Base-by-base conservation (phyloP, 2,113 vertebrate genomes). In the Pluvianellus socialis region DNA sequence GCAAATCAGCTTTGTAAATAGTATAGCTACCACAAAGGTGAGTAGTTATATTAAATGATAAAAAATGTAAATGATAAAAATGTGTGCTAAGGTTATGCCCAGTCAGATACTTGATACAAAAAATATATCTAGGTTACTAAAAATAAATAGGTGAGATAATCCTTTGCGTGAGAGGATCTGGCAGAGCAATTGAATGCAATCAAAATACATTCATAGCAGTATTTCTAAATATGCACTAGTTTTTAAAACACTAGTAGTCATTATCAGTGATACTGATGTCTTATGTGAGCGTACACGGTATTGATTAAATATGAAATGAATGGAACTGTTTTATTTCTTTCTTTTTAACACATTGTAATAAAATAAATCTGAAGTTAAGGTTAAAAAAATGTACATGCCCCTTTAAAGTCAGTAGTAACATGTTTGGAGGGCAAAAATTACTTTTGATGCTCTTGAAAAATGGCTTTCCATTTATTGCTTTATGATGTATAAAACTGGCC, bases 1-100 rank as follows among this genome's bases (percentile, higher is more conserved):
- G 90, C 99, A 99, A 96, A 99, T 99, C 98, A 99, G 99, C 98
- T 99, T 99, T 95, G 99, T 99, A 81, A 99, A 99, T 98, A 99
- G 99, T 95, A 99, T 99, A 86, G 99, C 99, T 98, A 99, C 99
- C 68, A 99, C 99, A 91, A 99, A 99, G 99, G 99, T 99, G 96
- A 94, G 98, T 97, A 75, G 21, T 70, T 91, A 17, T 38, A 53
- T 49, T 55, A 71, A 66, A 52, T 10, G 16, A 53, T 16, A 59
- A 73, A 81, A 90, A 94, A 74, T 70, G 23, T 26, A 53, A 81
- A 50, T 38, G 42, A 22, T 61, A 47, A 86, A 71, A 79, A 44
- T 19, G 32, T 1, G 10, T 68, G 49, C 63, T 96, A 76, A 66
- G 45, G 68, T 77, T 86, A 2, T 70, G 58, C 49, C 42, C 24